These are phyloP conservation scores for Ecliptopera silaceata DNA, from an alignment of 2,888 invertebrate genomes.

Conservation along the genomic window DNA sequence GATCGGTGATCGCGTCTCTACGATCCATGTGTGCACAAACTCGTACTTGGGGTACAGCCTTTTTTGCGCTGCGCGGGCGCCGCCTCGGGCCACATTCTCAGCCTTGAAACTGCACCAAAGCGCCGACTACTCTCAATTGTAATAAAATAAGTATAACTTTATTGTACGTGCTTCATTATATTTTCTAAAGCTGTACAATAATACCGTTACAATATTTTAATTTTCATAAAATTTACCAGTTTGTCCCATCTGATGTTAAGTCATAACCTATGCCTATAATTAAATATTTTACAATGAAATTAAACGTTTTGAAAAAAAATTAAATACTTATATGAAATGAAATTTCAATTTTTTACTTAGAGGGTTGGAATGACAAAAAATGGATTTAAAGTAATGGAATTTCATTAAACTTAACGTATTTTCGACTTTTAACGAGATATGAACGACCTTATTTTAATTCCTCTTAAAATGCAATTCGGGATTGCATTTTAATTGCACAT, in stretches of 20 bases:
- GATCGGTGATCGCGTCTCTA: too few relatives aligned
- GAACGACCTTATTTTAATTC: slow-evolving; percentile 2
- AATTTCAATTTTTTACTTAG: too few relatives aligned
- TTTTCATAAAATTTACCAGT: too few relatives aligned
- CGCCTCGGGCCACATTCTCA: slow-evolving; percentile 16
- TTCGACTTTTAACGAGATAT: slow-evolving; percentile 9
- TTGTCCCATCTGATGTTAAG: too few relatives aligned
- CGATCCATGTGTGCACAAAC: neutral
- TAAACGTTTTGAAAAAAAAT: too few relatives aligned
- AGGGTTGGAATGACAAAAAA: too few relatives aligned
- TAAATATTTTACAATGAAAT: too few relatives aligned
- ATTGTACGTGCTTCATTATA: slow-evolving; percentile 8
- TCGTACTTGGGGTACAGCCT: too few relatives aligned
- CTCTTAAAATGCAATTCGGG: slow-evolving; percentile 39
- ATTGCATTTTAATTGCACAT: slow-evolving; percentile 54
- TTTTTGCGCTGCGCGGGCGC: slow-evolving; percentile 19
- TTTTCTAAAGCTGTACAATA: too few relatives aligned
- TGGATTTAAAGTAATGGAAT: neutral
- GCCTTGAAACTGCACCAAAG: slow-evolving; percentile 5
- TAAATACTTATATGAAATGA: too few relatives aligned
- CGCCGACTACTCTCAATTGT: slow-evolving; percentile 1
- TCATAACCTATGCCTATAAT: too few relatives aligned
- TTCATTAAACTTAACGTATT: slow-evolving; percentile 4
- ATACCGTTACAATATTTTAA: too few relatives aligned
- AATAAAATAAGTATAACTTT: neutral